Conservation (phyloP, 1,140 invertebrate genomes). For the Listronotus bonariensis region DNA sequence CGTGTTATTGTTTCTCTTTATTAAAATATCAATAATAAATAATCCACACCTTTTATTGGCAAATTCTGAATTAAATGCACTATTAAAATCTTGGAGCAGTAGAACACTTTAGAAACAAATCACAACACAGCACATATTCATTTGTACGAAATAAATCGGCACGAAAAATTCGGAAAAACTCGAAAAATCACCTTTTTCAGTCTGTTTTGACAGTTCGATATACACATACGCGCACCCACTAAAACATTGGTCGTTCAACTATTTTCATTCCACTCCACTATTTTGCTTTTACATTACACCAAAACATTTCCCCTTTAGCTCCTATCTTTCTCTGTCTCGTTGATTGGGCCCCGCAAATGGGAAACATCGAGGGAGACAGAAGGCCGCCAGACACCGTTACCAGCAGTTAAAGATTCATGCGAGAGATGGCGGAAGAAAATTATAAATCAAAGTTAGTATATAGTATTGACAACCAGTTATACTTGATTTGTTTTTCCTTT, state of each 20-base stretch:
- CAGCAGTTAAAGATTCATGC: not conserved
- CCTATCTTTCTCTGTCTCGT: constrained; percentile 12
- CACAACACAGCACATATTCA: constrained; percentile 33
- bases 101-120: constrained; percentile 17
- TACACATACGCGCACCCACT: constrained; percentile 35
- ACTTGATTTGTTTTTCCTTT: not conserved
- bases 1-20: constrained; percentile 11
- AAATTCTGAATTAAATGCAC: constrained; percentile 17
- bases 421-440: not conserved
- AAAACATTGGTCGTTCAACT: constrained; percentile 42
- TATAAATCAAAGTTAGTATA: not conserved
- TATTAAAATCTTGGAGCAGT: constrained; percentile 7
- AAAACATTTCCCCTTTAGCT: constrained; percentile 9
- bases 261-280: constrained; percentile 28
- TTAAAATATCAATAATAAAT: constrained; percentile 22
- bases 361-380: constrained; percentile 17
- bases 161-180: constrained; percentile 7
- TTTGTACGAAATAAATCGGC: constrained; percentile 10
- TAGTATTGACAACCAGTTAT: constrained; percentile 5
- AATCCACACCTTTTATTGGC: constrained; percentile 30
- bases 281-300: constrained; percentile 22
- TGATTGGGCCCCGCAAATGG: not conserved
- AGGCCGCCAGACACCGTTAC: constrained; percentile 17
- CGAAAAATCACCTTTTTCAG: constrained; percentile 13
- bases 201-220: constrained; percentile 40